These are phyloP conservation scores for Drosophila cyrtoloma DNA, from an alignment of 2,888 invertebrate species.

Conservation along the genomic window DNA sequence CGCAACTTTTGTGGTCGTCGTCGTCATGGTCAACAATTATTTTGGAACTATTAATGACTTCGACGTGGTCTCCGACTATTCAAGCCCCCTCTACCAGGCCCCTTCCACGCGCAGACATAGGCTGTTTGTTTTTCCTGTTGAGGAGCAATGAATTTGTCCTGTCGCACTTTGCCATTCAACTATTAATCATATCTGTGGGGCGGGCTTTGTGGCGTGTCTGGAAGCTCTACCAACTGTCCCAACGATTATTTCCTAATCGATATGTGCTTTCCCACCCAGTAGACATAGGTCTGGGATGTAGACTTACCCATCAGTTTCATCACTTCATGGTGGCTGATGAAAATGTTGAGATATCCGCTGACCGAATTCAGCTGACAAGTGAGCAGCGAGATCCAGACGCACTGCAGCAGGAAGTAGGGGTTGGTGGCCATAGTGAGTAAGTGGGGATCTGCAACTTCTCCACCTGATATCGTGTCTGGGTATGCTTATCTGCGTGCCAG, in stretches of 20 bases:
- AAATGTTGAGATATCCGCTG: conserved; percentile 91
- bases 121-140: conserved; percentile 68
- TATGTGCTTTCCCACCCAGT: conserved; percentile 10
- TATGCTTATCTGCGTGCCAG: conserved; percentile 25
- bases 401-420: conserved; percentile 31
- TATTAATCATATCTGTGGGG: conserved; percentile 69
- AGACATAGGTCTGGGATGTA: not conserved
- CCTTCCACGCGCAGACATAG: not conserved
- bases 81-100: not conserved
- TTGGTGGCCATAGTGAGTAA: conserved; percentile 33
- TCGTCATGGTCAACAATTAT: conserved; percentile 78
- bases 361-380: conserved; percentile 85
- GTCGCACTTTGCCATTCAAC: conserved; percentile 66
- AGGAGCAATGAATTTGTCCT: conserved; percentile 71
- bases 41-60: conserved; percentile 76
- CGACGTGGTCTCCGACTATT: conserved; percentile 45
- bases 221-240: conserved; percentile 21
- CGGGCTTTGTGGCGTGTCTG: conserved; percentile 30
- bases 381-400: conserved; percentile 72
- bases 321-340: conserved; percentile 92
- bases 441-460: not conserved
- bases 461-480: conserved; percentile 1
- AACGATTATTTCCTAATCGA: conserved; percentile 46
- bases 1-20: conserved; percentile 52
- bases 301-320: conserved; percentile 92